A percentile compares a stretch with the other conserved stretches of the same genome.
Evolutionary conservation across 1,140 invertebrate genomes (phyloP).

Genomic region (Trichonephila clavipes): DNA sequence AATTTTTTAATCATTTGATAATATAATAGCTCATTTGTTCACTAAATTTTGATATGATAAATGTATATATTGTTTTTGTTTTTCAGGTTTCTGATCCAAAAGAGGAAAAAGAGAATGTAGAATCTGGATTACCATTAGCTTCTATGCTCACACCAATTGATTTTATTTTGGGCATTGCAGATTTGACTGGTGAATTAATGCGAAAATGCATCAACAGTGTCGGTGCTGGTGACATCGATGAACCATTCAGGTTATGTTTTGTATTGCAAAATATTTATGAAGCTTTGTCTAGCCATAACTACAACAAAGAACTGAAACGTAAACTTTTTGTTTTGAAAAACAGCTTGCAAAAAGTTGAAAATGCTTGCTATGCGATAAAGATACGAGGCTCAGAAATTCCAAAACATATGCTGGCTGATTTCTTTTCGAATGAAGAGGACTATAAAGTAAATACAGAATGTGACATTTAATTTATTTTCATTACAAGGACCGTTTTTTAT

Average conservation of each 20-base stretch:
- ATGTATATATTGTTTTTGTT: neutral
- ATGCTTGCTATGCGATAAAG: slow-evolving; percentile 90
- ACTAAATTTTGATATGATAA: too few species aligned
- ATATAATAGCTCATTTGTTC: too few species aligned
- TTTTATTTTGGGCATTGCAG: slow-evolving; percentile 91
- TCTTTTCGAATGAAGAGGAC: slow-evolving; percentile 80
- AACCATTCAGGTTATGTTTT: slow-evolving; percentile 87
- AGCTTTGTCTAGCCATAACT: slow-evolving; percentile 83
- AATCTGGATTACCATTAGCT: slow-evolving; percentile 22
- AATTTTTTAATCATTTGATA: too few species aligned
- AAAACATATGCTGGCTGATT: slow-evolving; percentile 86
- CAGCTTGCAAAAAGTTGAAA: slow-evolving; percentile 91
- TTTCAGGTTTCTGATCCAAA: neutral
- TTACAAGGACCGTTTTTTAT: neutral
- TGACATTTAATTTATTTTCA: slow-evolving; percentile 40
- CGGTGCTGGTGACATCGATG: slow-evolving; percentile 87
- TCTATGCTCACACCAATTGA: slow-evolving; percentile 84
- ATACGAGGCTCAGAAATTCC: slow-evolving; percentile 88
- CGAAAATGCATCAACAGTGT: slow-evolving; percentile 91
- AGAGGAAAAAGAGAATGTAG: neutral
- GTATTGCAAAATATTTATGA: slow-evolving; percentile 88
- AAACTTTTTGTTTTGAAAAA: slow-evolving; percentile 87
- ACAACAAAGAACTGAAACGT: slow-evolving; percentile 86
- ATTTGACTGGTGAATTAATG: slow-evolving; percentile 95
- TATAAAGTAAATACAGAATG: slow-evolving; percentile 16